Base-by-base conservation (phyloP, 2,797 vertebrate species). In the Heteromormyrus szaboi region DNA sequence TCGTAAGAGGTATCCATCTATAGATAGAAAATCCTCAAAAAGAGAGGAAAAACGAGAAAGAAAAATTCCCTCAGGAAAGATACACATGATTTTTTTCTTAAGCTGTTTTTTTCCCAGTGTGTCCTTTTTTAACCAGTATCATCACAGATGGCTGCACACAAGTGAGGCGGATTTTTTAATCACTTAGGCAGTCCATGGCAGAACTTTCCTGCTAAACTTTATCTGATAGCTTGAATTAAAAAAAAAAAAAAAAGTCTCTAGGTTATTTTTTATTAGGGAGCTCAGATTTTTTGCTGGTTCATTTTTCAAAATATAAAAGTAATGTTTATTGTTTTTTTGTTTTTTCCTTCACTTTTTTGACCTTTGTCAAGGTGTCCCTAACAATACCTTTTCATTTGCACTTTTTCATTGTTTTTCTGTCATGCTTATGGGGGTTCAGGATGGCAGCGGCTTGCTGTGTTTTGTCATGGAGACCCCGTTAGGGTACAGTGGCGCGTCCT, bases 121-220 rank as follows among this genome's bases (percentile, higher is more conserved):
- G 33, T 86, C 86, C 41, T 22, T 89, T 62, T 89, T 56, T 54
- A 89, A 89, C 85, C 44, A 85, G 56, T 12, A 86, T 89, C 29
- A 37, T 86, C 83, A 50, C 88, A 86, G 81, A 65, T 85, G 79
- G 76, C 19, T 9, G 54, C 53, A 51, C 25, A 84, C 54, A 33
- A 59, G 22, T 54, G 81, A 65, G 41, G 41, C 41, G 4, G 53
- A 50, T 29, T 65, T 56, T 85, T 84, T 88, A 29, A 46, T 48
- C 81, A 85, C 51, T 79, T 44, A 25, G 54, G 41, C 79, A 85
- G 41, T 84, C 53, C 59, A 41, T 48, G 79, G 51, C 56, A 44
- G 79, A 85, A 65, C 53, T 88, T 88, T 37, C 54, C 56, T 25
- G 19, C 81, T 85, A 44, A 62, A 88, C n/a, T 85, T 88, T 85